Base-by-base conservation (phyloP, 2,797 vertebrate genomes). In the Euphonia xanthogaster region DNA sequence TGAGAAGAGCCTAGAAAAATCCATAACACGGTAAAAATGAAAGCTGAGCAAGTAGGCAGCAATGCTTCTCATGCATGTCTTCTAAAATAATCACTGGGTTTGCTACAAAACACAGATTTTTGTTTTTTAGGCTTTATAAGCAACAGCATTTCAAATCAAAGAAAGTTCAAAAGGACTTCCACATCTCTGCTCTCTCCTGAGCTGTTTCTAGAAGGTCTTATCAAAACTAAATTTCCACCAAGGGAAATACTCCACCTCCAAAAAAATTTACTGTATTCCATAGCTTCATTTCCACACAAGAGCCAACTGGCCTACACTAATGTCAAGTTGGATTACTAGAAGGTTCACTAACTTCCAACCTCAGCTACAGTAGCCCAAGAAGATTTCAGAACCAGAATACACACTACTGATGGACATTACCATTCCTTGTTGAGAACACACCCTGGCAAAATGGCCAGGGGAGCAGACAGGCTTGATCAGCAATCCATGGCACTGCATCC, bases 1-100 rank as follows among this genome's bases (percentile, higher is more conserved):
- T 99, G 94, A 99, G 98, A 77, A 99, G 98, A 95, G 99, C 99
- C 99, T 99, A 90, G 67, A 90, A 97, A 51, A 94, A 88, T 21
- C 28, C 65, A 0, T 5, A 91, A 90, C 42, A 95, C 1, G 24
- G 67, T 31, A 89, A 72, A 84, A 83, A 57, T 39, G 4, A 93
- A 61, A 90, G 42, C 35, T 63, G 40, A 88, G 45, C 23, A 77
- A 90, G 31, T 1, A 91, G 62, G 18, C 30, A 95, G 57, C 54
- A 65, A 51, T 31, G 44, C 8, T 30, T 27, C 39, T 88, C 42
- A 58, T 45, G 19, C 31, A n/a, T 7, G 23, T 75, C 61, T 91
- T 71, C 72, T 42, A 57, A 19, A 89, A 73, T 22, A 35, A 55
- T 51, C 58, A 39, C 31, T 31, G 12, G 19, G 19, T 62, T 80